Base-by-base conservation (phyloP, 2,797 vertebrate species). In the Urosaurus nigricauda region DNA sequence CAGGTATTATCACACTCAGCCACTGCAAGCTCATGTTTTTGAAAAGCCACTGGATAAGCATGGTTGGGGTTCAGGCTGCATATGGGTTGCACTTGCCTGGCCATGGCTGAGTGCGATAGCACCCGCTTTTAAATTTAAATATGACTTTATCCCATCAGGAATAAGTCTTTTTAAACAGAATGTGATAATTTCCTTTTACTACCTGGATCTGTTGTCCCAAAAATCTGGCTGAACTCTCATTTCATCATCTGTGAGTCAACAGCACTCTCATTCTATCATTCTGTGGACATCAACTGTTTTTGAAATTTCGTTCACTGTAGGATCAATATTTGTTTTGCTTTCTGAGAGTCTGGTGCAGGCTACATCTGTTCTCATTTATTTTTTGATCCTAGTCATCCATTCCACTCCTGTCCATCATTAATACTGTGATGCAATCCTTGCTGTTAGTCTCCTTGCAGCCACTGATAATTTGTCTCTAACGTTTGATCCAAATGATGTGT, bases 251-350 rank as follows among this genome's bases (percentile, higher is more conserved):
- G 35, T 71, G 32, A 73, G 47, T 77, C 73, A 75, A 13, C 35
- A 77, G 58, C 56, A 32, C 29, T 63, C 71, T 77, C 70, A 60
- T 85, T 77, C 56, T 77, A 53, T 7, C 56, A 85, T 75, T 75
- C 2, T 26, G 56, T 85, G 35, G 16, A 29, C 26, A 75, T 63
- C 56, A 26, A 5, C 71, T 60, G 53, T 60, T 75, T 75, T 60
- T 19, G 71, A 56, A 47, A 53, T 84, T 43, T 40, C 43, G 84
- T 63, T 77, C 37, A 26, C 53, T 43, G 37, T 63, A 60, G 71
- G 84, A 35, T 40, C 71, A 75, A 40, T 85, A 21, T 75, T 75
- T 65, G 53, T 65, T 75, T 83, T 29, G 16, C 71, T 85, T 85
- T 85, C 53, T 75, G 32, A 60, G 26, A 60, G 9, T 77, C 53